Conservation (phyloP, 2,888 invertebrate species). For the Drosophila acutilabella region DNA sequence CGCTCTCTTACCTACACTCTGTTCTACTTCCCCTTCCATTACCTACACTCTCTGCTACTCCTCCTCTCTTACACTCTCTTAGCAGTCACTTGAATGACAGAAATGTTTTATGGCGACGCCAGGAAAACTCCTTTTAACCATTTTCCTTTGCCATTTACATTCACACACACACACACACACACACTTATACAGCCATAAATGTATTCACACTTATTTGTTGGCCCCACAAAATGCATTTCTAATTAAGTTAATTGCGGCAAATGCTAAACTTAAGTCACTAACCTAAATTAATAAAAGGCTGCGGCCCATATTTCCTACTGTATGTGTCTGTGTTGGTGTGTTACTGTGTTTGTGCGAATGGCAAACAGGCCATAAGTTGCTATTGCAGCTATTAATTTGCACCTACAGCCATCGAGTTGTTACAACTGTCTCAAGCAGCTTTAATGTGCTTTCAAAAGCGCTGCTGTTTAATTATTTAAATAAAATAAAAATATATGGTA, state of each 20-base stretch:
- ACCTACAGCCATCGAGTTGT: conserved; percentile 20
- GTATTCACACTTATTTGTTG: conserved; percentile 28
- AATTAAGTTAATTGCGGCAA: conserved; percentile 83
- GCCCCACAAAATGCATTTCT: conserved; percentile 75
- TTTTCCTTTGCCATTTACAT: conserved; percentile 21
- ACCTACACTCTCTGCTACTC: background rate
- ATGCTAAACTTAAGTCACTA: conserved; percentile 79
- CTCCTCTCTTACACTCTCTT: conserved; percentile 2
- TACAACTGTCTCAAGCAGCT: background rate
- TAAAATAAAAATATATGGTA: no score
- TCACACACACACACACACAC: conserved; percentile 16
- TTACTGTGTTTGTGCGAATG: conserved; percentile 22
- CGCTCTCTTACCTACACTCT: conserved; percentile 14
- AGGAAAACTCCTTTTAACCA: conserved; percentile 42
- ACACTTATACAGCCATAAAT: background rate
- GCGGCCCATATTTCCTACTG: conserved; percentile 28
- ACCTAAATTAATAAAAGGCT: conserved; percentile 77
- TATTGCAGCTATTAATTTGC: conserved; percentile 10
- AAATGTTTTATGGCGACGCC: conserved; percentile 64
- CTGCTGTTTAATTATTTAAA: background rate
- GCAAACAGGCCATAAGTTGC: conserved; percentile 24
- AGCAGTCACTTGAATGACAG: conserved; percentile 47
- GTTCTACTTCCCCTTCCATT: background rate
- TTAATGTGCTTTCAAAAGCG: background rate
- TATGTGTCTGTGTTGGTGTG: conserved; percentile 10